phyloP scores from a whole-genome alignment of 2,797 vertebrate genomes.

The Micrastur ruficollis region DNA sequence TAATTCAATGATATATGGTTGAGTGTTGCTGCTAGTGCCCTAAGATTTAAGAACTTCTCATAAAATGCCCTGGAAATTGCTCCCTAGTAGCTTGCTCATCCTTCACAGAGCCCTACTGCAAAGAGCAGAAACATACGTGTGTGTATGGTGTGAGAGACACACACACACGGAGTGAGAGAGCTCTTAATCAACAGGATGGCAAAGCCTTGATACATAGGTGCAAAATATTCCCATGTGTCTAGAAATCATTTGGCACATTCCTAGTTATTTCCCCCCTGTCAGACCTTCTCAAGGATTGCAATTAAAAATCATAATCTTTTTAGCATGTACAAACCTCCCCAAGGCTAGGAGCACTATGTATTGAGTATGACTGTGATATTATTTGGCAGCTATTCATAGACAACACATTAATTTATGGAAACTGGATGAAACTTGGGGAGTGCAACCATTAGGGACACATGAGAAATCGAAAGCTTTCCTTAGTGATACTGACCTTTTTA shows the following conservation, averaged over 20 bases:
- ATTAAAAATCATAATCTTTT: slow-evolving; percentile 74
- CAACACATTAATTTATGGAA: slow-evolving; percentile 70
- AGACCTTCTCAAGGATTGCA: slow-evolving; percentile 64
- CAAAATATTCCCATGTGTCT: slow-evolving; percentile 51
- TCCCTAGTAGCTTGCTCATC: slow-evolving; percentile 44
- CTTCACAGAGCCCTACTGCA: not conserved
- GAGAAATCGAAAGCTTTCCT: slow-evolving; percentile 19
- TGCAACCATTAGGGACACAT: slow-evolving; percentile 11
- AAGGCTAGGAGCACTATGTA: slow-evolving; percentile 55
- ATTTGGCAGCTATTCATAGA: slow-evolving; percentile 70
- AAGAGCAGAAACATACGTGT: slow-evolving; percentile 16
- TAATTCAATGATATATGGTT: slow-evolving; percentile 53
- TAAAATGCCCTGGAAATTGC: slow-evolving; percentile 59
- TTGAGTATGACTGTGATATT: slow-evolving; percentile 64
- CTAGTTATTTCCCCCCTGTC: slow-evolving; percentile 50
- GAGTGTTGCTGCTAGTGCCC: not conserved
- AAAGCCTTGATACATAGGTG: slow-evolving; percentile 42
- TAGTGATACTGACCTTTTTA: slow-evolving; percentile 1
- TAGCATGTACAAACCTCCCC: slow-evolving; percentile 64
- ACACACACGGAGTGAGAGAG: not conserved
- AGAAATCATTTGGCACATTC: slow-evolving; percentile 56
- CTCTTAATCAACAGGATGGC: slow-evolving; percentile 60
- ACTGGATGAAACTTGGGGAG: slow-evolving; percentile 55
- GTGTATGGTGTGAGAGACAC: not conserved
- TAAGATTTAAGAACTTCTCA: slow-evolving; percentile 64